Base-by-base conservation (phyloP, 2,797 vertebrate genomes). In the Miichthys miiuy region DNA sequence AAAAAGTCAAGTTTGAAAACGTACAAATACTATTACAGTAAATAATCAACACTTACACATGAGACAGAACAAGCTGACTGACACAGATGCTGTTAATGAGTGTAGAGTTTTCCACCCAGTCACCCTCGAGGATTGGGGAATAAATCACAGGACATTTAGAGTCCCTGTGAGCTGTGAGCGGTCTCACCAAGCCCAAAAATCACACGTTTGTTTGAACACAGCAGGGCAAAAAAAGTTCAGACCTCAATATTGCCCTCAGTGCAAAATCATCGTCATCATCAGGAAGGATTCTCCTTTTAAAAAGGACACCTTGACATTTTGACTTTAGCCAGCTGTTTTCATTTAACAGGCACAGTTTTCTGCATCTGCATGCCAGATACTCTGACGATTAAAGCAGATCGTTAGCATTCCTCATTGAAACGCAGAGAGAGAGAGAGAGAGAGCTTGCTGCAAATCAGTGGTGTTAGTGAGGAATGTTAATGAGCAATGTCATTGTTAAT, bases 31-130 rank as follows among this genome's bases (percentile, higher is more conserved):
- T 21, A n/a, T 65, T 50, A 82, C 47, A 81, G 58, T 79, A 44
- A 69, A 54, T 51, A 47, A 67, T 67, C 51, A 38, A 66, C 69
- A 65, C 25, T 48, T 56, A 23, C 47, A 67, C n/a, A 12, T 54
- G 69, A 72, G 55, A 75, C 41, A 62, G 41, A 70, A 65, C 56
- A 30, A 62, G 52, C 13, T 21, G 51, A 62, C 8, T 16, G 55
- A 84, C 21, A 68, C 47, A 27, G 38, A 51, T 57, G 65, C 52
- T 48, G 54, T 60, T 52, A 52, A 58, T 68, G 70, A 70, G 46
- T 55, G 67, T 62, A 63, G 72, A 75, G 73, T 84, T 80, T 79
- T n/a, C 58, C 61, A 64, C 27, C 51, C 16, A 21, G 30, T 62
- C 42, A 25, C 58, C 23, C 25, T 25, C 25, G n/a, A 25, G 50